Base-by-base conservation (phyloP, 2,888 invertebrate species). In the Nezara viridula region DNA sequence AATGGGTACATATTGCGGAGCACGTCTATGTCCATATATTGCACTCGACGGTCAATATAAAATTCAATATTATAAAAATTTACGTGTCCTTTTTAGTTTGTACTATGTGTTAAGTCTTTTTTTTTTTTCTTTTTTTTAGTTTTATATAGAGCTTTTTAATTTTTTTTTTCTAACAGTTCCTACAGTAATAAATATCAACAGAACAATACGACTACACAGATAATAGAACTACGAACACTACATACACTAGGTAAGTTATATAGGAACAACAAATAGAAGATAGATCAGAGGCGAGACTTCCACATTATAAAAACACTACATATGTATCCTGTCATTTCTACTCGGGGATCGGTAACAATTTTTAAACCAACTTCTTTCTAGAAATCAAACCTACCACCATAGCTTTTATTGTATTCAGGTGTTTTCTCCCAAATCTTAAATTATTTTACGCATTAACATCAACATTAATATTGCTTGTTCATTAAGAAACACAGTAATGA, bases 61-160 rank as follows among this genome's bases (percentile, higher is more conserved):
- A 81, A 44, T 47, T 14, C 44, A 3, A 12, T 81, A 44, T 81
- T 81, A 81, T 81, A 81, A 81, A 81, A 73, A 81, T 47, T 81
- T 81, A 81, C 81, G 81, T 81, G 81, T 81, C 81, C 81, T 81
- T 81, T 81, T 81, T 44, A 81, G 81, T 81, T 81, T 81, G 81
- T 81, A 81, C 81, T 81, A 81, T 81, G 44, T n/a, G 81, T 81
- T 81, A 37, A 81, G 81, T 81, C 81, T 81, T 44, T 81, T 81
- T 81, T 81, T 77, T 77, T 73, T 21, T 73, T 40, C 10, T 40
- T 40, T 77, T 77, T 81, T 44, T 44, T 73, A 37, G 10, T 44
- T 81, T 81, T n/a, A 81, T 44, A 44, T 12, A 81, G 81, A 40
- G 14, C 44, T 44, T 81, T 44, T 60, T 60, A 60, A 27, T 27